phyloP scores from a whole-genome alignment of 2,113 vertebrate species.

The Turnix velox region DNA sequence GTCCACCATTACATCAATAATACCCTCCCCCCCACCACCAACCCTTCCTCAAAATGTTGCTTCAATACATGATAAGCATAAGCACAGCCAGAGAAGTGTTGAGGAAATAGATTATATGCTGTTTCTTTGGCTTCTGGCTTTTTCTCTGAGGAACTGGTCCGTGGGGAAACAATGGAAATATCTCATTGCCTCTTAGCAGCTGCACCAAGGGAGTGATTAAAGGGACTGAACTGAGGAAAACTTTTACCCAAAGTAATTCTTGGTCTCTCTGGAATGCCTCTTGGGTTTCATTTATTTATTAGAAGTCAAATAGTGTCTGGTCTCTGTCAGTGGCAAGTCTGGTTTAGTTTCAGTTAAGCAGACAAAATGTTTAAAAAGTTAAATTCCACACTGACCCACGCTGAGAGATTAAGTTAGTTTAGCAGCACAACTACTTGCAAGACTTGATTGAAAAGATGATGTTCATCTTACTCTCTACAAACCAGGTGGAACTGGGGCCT shows the following conservation, averaged over 20 bases:
- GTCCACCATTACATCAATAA: neutral
- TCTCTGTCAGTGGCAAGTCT: neutral
- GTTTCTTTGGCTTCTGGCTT: neutral
- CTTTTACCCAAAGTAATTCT: neutral
- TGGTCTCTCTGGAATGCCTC: neutral
- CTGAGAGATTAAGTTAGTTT: neutral
- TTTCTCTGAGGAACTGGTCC: neutral
- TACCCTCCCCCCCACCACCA: accelerated
- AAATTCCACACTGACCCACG: neutral
- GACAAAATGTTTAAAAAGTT: neutral
- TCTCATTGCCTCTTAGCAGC: neutral
- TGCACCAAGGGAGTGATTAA: neutral
- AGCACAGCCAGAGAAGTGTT: neutral
- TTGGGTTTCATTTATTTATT: neutral
- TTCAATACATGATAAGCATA: neutral
- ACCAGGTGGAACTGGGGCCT: neutral
- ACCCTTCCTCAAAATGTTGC: neutral
- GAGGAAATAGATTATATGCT: neutral
- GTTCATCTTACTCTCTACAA: neutral
- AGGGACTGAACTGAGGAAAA: neutral
- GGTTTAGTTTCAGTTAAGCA: neutral
- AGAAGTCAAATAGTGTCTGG: neutral
- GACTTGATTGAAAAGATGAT: neutral
- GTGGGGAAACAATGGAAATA: neutral
- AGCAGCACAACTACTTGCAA: neutral